phyloP scores from a whole-genome alignment of 2,797 vertebrate species.

The Sebastes itinus region DNA sequence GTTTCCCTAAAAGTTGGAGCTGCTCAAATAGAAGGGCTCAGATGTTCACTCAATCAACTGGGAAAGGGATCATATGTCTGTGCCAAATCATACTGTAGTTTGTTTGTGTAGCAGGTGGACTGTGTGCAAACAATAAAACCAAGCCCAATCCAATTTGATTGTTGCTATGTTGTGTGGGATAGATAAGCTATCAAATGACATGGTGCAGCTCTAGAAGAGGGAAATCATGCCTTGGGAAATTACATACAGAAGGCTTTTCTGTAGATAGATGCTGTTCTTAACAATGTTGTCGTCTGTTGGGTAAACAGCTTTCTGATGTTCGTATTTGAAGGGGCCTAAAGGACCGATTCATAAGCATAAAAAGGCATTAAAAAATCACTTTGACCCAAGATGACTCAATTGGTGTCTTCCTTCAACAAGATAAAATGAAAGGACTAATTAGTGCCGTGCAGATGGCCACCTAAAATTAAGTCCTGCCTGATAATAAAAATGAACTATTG shows the following conservation, averaged over 20 bases:
- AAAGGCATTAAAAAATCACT: constrained; percentile 17
- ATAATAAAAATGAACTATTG: constrained; percentile 62
- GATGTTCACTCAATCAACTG: constrained; percentile 60
- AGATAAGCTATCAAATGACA: constrained; percentile 68
- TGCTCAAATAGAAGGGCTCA: constrained; percentile 51
- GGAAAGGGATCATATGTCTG: constrained; percentile 52
- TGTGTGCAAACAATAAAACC: constrained; percentile 65
- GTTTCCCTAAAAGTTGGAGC: constrained; percentile 15
- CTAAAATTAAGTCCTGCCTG: constrained; percentile 54
- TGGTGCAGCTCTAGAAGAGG: constrained; percentile 34
- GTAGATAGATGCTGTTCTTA: constrained; percentile 12
- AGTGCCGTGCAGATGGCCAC: constrained; percentile 56
- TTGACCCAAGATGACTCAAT: constrained; percentile 48
- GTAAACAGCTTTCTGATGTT: constrained; percentile 46
- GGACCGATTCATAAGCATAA: not conserved
- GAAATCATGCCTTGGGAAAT: constrained; percentile 63
- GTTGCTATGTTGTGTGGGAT: constrained; percentile 54
- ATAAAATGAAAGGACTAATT: constrained; percentile 63
- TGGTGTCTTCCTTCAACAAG: constrained; percentile 41
- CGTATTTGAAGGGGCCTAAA: constrained; percentile 7
- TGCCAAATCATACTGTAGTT: constrained; percentile 62
- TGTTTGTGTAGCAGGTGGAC: constrained; percentile 75
- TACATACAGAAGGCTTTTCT: constrained; percentile 28
- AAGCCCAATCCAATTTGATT: constrained; percentile 67
- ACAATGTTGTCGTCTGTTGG: constrained; percentile 17